Evolutionary conservation across 2,888 invertebrate species (phyloP), one percentile per base, ranked within the genome.

Genomic region (Auanema freiburgensis): DNA sequence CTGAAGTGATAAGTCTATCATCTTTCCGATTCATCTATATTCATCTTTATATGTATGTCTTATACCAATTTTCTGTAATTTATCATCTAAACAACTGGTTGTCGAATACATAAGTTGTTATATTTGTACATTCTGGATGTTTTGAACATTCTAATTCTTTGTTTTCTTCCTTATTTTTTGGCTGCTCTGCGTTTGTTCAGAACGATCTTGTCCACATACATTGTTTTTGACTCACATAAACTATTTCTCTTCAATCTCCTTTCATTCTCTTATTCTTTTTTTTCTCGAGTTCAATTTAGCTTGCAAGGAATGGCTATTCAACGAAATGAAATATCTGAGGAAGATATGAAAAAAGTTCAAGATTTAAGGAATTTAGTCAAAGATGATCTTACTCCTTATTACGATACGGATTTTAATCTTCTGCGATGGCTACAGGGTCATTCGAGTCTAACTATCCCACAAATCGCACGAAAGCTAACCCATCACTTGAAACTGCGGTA

Each of bases 361-460:
- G 41, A 59, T 1, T 63, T 79, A n/a, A 56, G 79, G 2, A 55
- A 58, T 18, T 51, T 76, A 56, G 77, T 79, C 5, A 72, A 70
- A 66, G 76, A 74, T 14, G 76, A 77, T 33, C 52, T 79, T 1
- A 76, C 77, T 11, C 61, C 66, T 5, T 81, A 79, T 42, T 80
- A 80, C 53, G 76, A 81, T 68, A 80, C 80, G 8, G 77, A 80
- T 59, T 80, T 80, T 57, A 80, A 80, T 43, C 59, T 80, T 21
- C 65, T 80, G 41, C 76, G 80, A 1, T 80, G 80, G 80, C 57
- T 81, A 11, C 74, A 79, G 67, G 80, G 80, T 2, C 79, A 80
- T 50, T 67, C 72, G 57, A 66, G 67, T 41, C 23, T 63, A 4
- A 59, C 76, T 41, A 40, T 81, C 4, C 70, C 67, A 4, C 76